Base-by-base conservation (phyloP, 2,113 vertebrate species). In the Orientallactaga bullata region DNA sequence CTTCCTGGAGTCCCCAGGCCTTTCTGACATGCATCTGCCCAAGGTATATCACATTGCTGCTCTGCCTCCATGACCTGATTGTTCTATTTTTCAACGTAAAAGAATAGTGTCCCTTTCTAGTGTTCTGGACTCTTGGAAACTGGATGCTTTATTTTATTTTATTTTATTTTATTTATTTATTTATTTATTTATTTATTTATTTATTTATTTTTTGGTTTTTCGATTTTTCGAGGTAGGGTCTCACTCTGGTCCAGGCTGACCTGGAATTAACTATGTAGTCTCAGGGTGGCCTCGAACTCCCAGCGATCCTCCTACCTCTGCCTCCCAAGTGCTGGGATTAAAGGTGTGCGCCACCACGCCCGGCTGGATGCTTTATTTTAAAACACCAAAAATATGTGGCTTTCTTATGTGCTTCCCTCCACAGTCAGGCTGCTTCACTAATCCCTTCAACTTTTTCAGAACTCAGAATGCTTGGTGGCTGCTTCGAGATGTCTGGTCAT, bases 401-500 rank as follows among this genome's bases (percentile, higher is more conserved):
- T 47, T 72, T 21, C 26, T 21, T 78, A 4, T 17, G 5, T 79
- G 18, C 78, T 95, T 23, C 30, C 95, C 35, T 95, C 97, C 30
- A 20, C 55, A 95, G 88, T 93, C 87, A 96, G 65, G 24, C 32
- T 0, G 0, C 95, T 96, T 95, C 21, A 77, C 95, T 91, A 87
- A 20, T 37, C 17, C 35, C 9, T 71, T 93, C 93, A 32, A 72
- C 66, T 96, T 97, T 94, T 55, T 68, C 82, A 37, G 85, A 32
- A 93, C 5, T 91, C 55, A 82, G 65, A 71, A 81, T 91, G 85
- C 93, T 93, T 66, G 82, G 42, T 86, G 77, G 61, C 94, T 93
- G 24, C 88, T 95, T 95, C 96, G 86, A 79, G 97, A 82, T 94
- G 88, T 42, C 69, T 69, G 66, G 51, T 55, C 77, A 85, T 95